Evolutionary conservation across 1,140 invertebrate species (phyloP).

Genomic region (Callitettix versicolor): DNA sequence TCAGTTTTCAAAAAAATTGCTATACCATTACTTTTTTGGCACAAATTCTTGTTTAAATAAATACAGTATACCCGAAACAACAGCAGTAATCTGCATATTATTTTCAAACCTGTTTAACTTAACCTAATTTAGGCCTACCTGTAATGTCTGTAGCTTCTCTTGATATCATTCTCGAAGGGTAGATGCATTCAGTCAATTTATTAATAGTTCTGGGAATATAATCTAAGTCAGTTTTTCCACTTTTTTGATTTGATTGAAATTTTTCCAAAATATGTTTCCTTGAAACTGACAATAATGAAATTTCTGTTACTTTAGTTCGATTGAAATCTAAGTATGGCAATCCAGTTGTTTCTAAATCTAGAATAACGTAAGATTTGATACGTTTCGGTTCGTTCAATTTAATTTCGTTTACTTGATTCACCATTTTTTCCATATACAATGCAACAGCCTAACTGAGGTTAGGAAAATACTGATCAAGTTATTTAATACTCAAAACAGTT

Average conservation of each 20-base stretch:
- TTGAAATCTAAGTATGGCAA: slow-evolving; percentile 29
- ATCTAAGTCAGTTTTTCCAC: neutral
- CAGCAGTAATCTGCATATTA: too few relatives aligned
- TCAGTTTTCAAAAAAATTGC: too few relatives aligned
- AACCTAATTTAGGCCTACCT: slow-evolving; percentile 37
- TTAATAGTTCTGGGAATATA: slow-evolving; percentile 42
- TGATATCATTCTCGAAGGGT: slow-evolving; percentile 42
- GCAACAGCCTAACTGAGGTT: too few relatives aligned
- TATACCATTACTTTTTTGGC: too few relatives aligned
- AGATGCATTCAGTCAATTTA: slow-evolving; percentile 50
- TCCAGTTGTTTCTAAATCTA: slow-evolving; percentile 55
- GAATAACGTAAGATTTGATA: slow-evolving; percentile 47
- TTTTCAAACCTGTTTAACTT: too few relatives aligned
- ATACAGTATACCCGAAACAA: too few relatives aligned
- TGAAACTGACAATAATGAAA: slow-evolving; percentile 41
- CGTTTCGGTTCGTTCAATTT: too few relatives aligned
- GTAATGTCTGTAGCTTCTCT: slow-evolving; percentile 36
- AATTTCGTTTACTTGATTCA: too few relatives aligned
- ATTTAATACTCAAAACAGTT: too few relatives aligned
- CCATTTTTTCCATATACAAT: too few relatives aligned
- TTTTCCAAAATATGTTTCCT: slow-evolving; percentile 33
- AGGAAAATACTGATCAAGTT: too few relatives aligned
- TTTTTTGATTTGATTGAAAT: slow-evolving; percentile 15
- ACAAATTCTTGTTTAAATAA: too few relatives aligned
- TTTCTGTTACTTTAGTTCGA: slow-evolving; percentile 48